phyloP scores from a whole-genome alignment of 35 echinoderm and acorn worm species.

The Patiria miniata region DNA sequence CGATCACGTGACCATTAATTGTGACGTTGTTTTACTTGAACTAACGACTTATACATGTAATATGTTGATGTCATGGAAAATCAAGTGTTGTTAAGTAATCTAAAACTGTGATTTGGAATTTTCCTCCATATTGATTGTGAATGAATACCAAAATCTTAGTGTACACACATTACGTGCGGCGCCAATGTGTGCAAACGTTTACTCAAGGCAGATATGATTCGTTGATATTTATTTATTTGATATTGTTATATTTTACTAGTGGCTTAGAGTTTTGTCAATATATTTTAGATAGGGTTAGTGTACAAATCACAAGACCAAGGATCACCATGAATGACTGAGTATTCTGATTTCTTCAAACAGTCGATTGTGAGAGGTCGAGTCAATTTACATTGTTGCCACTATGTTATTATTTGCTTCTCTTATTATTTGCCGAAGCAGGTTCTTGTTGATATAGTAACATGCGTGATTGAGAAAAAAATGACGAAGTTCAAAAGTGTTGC shows the following conservation, averaged over 20 bases:
- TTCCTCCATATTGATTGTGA: not conserved
- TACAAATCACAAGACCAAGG: slow-evolving; percentile 28
- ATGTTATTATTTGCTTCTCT: not conserved
- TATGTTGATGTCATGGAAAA: not conserved
- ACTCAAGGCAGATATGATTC: slow-evolving; percentile 30
- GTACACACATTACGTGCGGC: slow-evolving; percentile 19
- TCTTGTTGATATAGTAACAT: too few species aligned
- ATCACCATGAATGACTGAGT: not conserved
- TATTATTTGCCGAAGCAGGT: too few species aligned
- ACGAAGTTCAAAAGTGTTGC: too few species aligned
- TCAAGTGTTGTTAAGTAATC: not conserved
- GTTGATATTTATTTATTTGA: slow-evolving; percentile 70
- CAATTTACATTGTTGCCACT: slow-evolving; percentile 6
- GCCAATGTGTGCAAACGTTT: slow-evolving; percentile 19
- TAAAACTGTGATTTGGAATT: not conserved
- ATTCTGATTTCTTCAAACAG: slow-evolving; percentile 18
- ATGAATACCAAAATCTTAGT: not conserved
- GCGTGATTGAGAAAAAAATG: too few species aligned
- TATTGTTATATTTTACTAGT: slow-evolving; percentile 32
- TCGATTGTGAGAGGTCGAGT: not conserved
- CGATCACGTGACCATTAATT: slow-evolving; percentile 5
- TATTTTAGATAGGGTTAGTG: slow-evolving; percentile 43
- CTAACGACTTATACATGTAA: not conserved
- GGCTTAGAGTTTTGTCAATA: slow-evolving; percentile 35
- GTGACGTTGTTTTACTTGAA: not conserved